Base-by-base conservation (phyloP, 2,797 vertebrate genomes). In the Phylloscopus collybita region DNA sequence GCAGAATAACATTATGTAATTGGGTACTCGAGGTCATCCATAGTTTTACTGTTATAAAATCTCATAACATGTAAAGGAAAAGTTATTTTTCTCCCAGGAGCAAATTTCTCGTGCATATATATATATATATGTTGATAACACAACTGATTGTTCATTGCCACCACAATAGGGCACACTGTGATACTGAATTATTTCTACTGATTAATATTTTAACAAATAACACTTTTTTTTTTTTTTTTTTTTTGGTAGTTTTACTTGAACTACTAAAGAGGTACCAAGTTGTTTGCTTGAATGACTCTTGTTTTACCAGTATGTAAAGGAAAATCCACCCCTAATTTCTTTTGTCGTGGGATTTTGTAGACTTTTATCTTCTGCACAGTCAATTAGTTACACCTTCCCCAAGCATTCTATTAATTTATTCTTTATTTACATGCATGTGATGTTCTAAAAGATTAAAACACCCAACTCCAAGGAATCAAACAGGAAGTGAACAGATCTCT, bases 141-240 rank as follows among this genome's bases (percentile, higher is more conserved):
- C 30, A 69, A 44, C 0, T 25, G 7, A 42, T 69, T 42, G 6
- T 12, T 64, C 42, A 29, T 21, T 32, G 27, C 13, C 30, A 62
- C 3, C 26, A 61, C 45, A 85, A 40, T 11, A 0, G 1, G 16
- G 32, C 22, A 67, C 13, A 32, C 1, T 36, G 1, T 13, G 13
- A 42, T 45, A 70, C 10, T 17, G 16, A 42, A 69, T 64, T 57
- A 42, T 16, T 66, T 38, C 20, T 34, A 34, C 8, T 34, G 9
- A 56, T 32, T 9, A 32, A 26, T 15, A 11, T 25, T 75, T 70
- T 30, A 64, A 40, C 5, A 67, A 47, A 32, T 22, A 57, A 13
- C 3, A 3, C 2, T 23, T 44, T 62, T 13, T 2, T 1, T 67
- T 62, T 13, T 2, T 1, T 67, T n/a, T n/a, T 32, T n/a, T 34